Evolutionary conservation across 2,113 vertebrate genomes (phyloP), one percentile per base, ranked within the genome.

Genomic region (Tautogolabrus adspersus): DNA sequence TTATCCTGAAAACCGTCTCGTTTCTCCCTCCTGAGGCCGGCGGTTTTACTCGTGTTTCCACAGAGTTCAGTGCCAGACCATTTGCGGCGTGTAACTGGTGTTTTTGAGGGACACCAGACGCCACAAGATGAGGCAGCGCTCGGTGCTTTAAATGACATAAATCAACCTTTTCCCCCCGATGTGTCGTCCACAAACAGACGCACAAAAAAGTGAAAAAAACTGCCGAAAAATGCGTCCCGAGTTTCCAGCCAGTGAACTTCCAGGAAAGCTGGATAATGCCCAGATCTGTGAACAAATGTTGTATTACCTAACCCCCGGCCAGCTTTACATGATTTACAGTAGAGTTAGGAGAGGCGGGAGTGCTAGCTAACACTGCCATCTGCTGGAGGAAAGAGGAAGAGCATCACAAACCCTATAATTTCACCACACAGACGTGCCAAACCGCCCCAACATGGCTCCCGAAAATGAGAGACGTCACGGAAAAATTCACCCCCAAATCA

Each of bases 271-370:
- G 82, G 61, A 64, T 66, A 78, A 83, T 44, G 73, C 74, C 80
- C 77, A 75, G 80, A 86, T 82, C 77, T 81, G 84, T 70, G 86
- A 86, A 75, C 84, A 88, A 90, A 86, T 80, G 73, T 60, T 64
- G 75, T 72, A 72, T 87, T 83, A 83, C 76, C 86, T 81, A 83
- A 85, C 84, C 79, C 47, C 67, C 23, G 0, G 40, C 59, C 78
- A 73, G 86, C 81, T 74, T 66, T 83, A 88, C 86, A 90, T 68
- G 84, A 84, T 78, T 84, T 87, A 87, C 87, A 91, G 87, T 83
- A 85, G 57, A 58, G 49, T 0, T 3, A 1, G 22, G 7, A 2
- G 57, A 21, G 46, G 26, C 21, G 22, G 1, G 26, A 82, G 68
- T 64, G 3, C 81, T 70, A 54, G 72, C 69, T 44, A 54, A 78